Evolutionary conservation across 2,797 vertebrate genomes (phyloP), one percentile per base, ranked within the genome.

Genomic region (Adelosebastes latens): DNA sequence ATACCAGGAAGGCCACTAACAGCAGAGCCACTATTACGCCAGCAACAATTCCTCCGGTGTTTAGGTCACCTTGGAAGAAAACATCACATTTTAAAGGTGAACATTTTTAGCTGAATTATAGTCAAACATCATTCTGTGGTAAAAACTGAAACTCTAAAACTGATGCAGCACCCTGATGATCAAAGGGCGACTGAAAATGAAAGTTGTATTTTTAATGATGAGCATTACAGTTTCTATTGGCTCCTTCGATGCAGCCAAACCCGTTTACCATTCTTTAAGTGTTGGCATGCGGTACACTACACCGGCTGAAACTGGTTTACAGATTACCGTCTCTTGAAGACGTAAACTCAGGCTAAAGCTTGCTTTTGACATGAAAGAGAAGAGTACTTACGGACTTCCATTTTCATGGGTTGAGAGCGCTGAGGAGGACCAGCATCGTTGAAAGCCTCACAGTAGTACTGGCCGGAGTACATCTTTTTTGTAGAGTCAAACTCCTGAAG

Each of bases 21-120:
- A 99, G 90, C 18, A 98, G 91, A 10, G 92, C 92, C 6, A 99
- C 86, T 0, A 99, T 93, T 1, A 99, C 96, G 0, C 96, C 97
- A 0, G 97, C 98, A 75, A 96, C 97, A 0, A 99, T 98, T 14
- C 95, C 97, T 0, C 97, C 97, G 1, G 95, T 94, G 14, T 99
- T 99, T 8, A 94, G 3, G 74, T 98, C 97, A 2, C 87, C 98
- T 99, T 77, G 4, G 85, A 85, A 83, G 46, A 74, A 84, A 82
- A 76, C 3, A 46, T 20, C 24, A 72, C 11, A 78, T 29, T 46
- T 32, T 72, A 46, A 4, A 76, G 18, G 9, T 27, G 27, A 14
- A 67, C 36, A 39, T 39, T 39, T 39, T 75, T 53, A 22, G 52
- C 18, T 75, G 5, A 70, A 66, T 59, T 39, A 24, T 16, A 42